Evolutionary conservation across 1,140 invertebrate genomes (phyloP).

Genomic region (Radopholus similis): DNA sequence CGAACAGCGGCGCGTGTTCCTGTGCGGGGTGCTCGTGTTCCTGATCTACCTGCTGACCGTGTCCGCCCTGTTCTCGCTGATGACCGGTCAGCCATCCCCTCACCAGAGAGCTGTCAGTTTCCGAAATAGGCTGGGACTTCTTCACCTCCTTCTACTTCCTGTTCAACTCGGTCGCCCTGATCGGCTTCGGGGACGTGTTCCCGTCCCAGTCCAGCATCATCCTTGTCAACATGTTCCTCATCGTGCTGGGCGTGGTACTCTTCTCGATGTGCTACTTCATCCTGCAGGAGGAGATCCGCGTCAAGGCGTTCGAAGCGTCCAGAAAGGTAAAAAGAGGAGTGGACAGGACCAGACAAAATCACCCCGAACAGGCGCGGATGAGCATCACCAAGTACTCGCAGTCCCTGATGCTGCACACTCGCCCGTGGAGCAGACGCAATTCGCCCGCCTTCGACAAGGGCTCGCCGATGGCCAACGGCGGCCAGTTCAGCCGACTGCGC

Average conservation of each 20-base stretch:
- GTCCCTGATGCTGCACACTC: constrained; percentile 49
- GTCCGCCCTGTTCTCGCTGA: constrained; percentile 31
- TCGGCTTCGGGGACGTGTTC: constrained; percentile 55
- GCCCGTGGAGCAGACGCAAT: constrained; percentile 50
- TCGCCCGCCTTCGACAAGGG: constrained; percentile 48
- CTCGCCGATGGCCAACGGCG: constrained; percentile 4
- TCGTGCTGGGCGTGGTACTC: constrained; percentile 52
- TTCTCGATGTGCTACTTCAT: constrained; percentile 60
- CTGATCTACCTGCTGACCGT: constrained; percentile 44
- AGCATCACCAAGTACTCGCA: constrained; percentile 53
- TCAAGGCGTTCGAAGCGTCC: constrained; percentile 45
- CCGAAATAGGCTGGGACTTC: constrained; percentile 40
- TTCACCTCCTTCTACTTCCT: constrained; percentile 55
- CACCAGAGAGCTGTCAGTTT: neutral
- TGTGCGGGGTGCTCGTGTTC: constrained; percentile 48
- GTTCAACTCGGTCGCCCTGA: constrained; percentile 52
- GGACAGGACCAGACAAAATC: constrained; percentile 4
- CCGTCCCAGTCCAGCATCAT: constrained; percentile 47
- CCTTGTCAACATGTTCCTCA: constrained; percentile 47
- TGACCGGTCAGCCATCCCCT: constrained; percentile 9
- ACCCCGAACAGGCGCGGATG: constrained; percentile 48
- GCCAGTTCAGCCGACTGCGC: constrained; percentile 27
- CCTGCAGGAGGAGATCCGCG: constrained; percentile 54
- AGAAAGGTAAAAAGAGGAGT: constrained; percentile 7
- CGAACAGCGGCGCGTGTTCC: constrained; percentile 52